Evolutionary conservation across 2,888 invertebrate species (phyloP), one percentile per base, ranked within the genome.

Genomic region (Drosophila lacicola): DNA sequence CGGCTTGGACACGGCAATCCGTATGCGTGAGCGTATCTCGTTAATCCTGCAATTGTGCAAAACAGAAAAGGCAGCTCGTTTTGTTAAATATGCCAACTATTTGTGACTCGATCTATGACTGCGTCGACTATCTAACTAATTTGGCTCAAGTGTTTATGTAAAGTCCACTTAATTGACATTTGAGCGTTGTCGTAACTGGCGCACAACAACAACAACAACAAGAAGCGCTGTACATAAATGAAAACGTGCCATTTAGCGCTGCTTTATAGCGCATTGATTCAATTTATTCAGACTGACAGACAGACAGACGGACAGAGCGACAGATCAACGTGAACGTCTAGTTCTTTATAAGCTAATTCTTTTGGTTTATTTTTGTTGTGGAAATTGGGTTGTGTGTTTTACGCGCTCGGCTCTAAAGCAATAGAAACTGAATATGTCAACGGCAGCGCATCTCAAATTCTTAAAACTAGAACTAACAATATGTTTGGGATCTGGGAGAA

Each of bases 121-220:
- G 29, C 29, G 8, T 29, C 29, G 17, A 29, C 53, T 53, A 66
- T 50, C 50, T 57, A 67, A 53, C 67, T 68, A 74, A 88, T 88
- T 76, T 80, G 73, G 84, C 64, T 74, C 87, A 80, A 86, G 89
- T 80, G 84, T 87, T 89, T 87, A 74, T 84, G 83, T 84, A 89
- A 89, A 74, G 75, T 62, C 63, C 84, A 87, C 88, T 89, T 85
- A 89, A 89, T 85, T 85, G 88, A 88, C 86, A 88, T 85, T 89
- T 75, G 51, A 82, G 76, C 78, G 51, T 42, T 63, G 81, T 76
- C 62, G 74, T 84, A 73, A 73, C 77, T 76, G 71, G 68, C 50
- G 46, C 62, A 74, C 64, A 65, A 36, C 61, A 37, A 66, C 66
- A 61, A 60, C 62, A 65, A 33, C 46, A 47, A 34, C 44, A 53